Base-by-base conservation (phyloP, 2,113 vertebrate species). In the Carassius auratus region DNA sequence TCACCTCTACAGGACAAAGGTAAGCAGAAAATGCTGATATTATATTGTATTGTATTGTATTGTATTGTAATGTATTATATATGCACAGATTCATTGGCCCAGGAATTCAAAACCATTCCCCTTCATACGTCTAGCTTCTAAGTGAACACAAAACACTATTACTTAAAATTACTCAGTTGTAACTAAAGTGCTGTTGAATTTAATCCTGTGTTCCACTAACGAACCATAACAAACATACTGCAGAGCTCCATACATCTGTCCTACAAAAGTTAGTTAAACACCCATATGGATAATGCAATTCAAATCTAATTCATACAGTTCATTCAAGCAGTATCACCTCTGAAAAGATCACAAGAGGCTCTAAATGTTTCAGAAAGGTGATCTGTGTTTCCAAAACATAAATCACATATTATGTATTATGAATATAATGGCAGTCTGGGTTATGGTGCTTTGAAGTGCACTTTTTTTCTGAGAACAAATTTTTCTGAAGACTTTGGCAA, bases 141-240 rank as follows among this genome's bases (percentile, higher is more conserved):
- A 61, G 55, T 62, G n/a, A 81, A 81, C 50, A 81, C 79, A 81
- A 81, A 81, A 81, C 79, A 68, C 79, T 81, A 81, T 81, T 81
- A 81, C 14, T 81, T 68, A 21, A 42, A 66, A 61, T 66, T 81
- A 30, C 21, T 68, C 61, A 81, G 61, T 13, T 81, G 61, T 68
- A 68, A 81, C 79, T 81, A 81, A 81, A 81, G 79, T 38, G 61
- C 23, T 81, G 8, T 80, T 64, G 79, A 81, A 68, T 81, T 66
- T 81, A 66, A 64, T n/a, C 79, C 79, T 33, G n/a, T 62, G 13
- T 19, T 66, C 42, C 21, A 66, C 38, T 81, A 81, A 80, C 21
- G 21, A 80, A n/a, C 38, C 61, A 66, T 66, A 81, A 64, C 42
- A 66, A 38, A 81, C 8, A 48, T 19, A 9, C 8, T 19, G 8